Percentiles rank a stretch among this genome's conserved stretches.
Conservation (phyloP, 2,113 vertebrate genomes). For the Poecilia latipinna region DNA sequence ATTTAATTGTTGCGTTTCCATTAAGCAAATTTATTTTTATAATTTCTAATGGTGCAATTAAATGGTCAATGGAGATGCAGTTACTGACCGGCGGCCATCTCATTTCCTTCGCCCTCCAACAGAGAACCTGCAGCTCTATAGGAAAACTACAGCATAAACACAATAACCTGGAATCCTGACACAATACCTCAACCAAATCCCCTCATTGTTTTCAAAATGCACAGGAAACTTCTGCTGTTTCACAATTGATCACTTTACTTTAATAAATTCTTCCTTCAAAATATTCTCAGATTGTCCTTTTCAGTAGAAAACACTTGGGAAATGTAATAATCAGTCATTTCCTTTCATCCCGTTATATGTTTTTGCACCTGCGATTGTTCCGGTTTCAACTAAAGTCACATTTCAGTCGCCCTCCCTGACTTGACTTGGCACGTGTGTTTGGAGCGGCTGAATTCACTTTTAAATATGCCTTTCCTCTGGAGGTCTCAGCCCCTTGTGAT, state of each 20-base stretch:
- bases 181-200: too few relatives aligned
- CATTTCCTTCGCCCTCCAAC: too few relatives aligned
- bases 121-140: too few relatives aligned
- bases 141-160: too few relatives aligned
- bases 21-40: too few relatives aligned
- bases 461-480: slow-evolving; percentile 73
- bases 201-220: too few relatives aligned
- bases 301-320: background rate
- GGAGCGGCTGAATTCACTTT: slow-evolving; percentile 69
- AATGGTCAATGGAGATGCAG: too few relatives aligned
- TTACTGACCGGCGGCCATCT: too few relatives aligned
- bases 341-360: background rate
- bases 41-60: too few relatives aligned
- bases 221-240: too few relatives aligned
- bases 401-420: slow-evolving; percentile 27
- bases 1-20: too few relatives aligned
- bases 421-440: slow-evolving; percentile 47
- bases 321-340: background rate
- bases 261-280: slow-evolving; percentile 2
- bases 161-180: too few relatives aligned
- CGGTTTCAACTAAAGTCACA: slow-evolving; percentile 20
- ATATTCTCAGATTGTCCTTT: background rate
- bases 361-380: slow-evolving; percentile 7
- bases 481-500: slow-evolving; percentile 67
- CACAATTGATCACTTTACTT: background rate